Evolutionary conservation across 2,113 vertebrate genomes (phyloP).

Genomic region (Antigone vipio): DNA sequence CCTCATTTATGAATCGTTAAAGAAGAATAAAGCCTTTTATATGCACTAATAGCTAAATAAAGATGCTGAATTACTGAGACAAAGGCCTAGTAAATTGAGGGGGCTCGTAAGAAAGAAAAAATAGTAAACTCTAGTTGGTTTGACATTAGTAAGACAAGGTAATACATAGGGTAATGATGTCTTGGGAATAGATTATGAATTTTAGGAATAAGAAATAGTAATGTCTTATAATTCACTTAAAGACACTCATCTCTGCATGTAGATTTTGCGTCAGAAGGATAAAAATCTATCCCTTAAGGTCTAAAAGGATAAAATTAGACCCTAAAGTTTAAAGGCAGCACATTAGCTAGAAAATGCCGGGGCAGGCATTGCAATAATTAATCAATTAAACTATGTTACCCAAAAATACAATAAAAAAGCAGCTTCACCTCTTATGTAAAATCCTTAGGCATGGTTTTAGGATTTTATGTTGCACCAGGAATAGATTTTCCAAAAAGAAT

Average conservation of each 20-base stretch:
- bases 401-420: not conserved
- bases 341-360: not conserved
- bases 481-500: not conserved
- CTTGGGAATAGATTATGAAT: not conserved
- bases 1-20: not conserved
- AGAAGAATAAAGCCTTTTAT: not conserved
- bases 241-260: not conserved
- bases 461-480: not conserved
- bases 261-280: not conserved
- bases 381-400: not conserved
- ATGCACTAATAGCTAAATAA: not conserved
- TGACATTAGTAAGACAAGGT: not conserved
- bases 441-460: not conserved
- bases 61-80: not conserved
- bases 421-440: not conserved
- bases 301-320: not conserved
- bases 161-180: not conserved
- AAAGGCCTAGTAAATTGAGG: not conserved
- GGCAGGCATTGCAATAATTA: not conserved
- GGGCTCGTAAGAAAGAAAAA: not conserved
- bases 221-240: not conserved
- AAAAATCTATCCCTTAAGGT: not conserved
- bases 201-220: not conserved
- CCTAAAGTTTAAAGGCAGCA: not conserved
- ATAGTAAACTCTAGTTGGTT: not conserved